Conservation (phyloP, 2,797 vertebrate species). For the Neosilurus hyrtlii region DNA sequence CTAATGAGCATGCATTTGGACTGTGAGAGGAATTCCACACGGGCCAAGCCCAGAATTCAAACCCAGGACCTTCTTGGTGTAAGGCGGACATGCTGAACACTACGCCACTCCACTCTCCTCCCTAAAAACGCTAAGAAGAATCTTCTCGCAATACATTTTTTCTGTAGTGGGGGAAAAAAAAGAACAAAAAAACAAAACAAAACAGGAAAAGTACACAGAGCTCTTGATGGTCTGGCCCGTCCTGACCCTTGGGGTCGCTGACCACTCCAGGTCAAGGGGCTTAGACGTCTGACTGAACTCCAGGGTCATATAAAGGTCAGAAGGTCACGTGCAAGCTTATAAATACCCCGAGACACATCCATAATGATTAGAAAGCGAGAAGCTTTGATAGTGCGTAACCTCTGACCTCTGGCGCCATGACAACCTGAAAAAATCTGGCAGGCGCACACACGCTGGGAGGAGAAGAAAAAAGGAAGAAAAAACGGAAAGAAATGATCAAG, state of each 20-base stretch:
- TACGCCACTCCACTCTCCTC: too few species aligned
- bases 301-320: constrained; percentile 58
- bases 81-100: too few species aligned
- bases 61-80: too few species aligned
- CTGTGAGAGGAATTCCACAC: too few species aligned
- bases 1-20: too few species aligned
- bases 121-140: background rate
- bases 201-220: constrained; percentile 16
- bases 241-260: constrained; percentile 29
- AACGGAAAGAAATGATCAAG: background rate
- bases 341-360: constrained; percentile 62
- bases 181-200: background rate
- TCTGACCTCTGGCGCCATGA: constrained; percentile 58
- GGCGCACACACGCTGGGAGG: background rate
- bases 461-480: background rate
- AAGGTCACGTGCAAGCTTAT: constrained; percentile 60
- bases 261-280: constrained; percentile 43
- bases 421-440: constrained; percentile 44
- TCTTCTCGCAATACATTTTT: background rate
- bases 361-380: constrained; percentile 63
- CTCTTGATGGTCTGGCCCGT: constrained; percentile 24
- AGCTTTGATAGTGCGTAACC: constrained; percentile 62
- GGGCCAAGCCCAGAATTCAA: too few species aligned
- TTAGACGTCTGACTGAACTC: constrained; percentile 53
- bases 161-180: background rate